These are phyloP conservation scores for Tetrax tetrax DNA, from an alignment of 2,113 vertebrate genomes.

Conservation along the genomic window DNA sequence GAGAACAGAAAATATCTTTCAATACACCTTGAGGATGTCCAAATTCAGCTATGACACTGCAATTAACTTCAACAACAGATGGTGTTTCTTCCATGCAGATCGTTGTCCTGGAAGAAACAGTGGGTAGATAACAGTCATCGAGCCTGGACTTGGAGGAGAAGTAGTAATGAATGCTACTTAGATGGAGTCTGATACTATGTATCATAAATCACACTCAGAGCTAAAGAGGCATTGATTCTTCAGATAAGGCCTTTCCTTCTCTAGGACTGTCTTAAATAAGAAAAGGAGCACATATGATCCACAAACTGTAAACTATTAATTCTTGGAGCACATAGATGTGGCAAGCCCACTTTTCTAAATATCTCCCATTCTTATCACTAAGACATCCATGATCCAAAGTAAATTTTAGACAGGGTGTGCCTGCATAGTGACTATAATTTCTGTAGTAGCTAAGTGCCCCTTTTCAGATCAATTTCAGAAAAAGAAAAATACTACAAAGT, in stretches of 20 bases:
- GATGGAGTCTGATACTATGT: not conserved
- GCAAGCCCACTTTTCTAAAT: not conserved
- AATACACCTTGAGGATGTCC: not conserved
- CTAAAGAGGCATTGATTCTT: not conserved
- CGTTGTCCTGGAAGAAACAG: not conserved
- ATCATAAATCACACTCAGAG: not conserved
- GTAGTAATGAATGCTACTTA: not conserved
- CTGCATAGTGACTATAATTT: not conserved
- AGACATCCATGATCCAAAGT: not conserved
- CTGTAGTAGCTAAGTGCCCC: not conserved
- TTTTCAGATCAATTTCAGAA: not conserved
- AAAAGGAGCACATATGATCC: not conserved
- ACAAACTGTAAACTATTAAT: not conserved
- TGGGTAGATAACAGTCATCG: not conserved
- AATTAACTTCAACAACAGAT: not conserved
- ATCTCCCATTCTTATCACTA: not conserved
- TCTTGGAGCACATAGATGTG: not conserved
- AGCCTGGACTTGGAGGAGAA: not conserved
- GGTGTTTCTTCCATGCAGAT: not conserved
- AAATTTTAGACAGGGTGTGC: not conserved
- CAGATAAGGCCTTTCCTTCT: not conserved
- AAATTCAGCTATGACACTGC: not conserved
- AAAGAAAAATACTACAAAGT: not conserved
- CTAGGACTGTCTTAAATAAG: not conserved
- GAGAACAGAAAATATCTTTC: not conserved